Evolutionary conservation across 2,797 vertebrate species (phyloP).

Genomic region (Microctenopoma stevenorrisi): DNA sequence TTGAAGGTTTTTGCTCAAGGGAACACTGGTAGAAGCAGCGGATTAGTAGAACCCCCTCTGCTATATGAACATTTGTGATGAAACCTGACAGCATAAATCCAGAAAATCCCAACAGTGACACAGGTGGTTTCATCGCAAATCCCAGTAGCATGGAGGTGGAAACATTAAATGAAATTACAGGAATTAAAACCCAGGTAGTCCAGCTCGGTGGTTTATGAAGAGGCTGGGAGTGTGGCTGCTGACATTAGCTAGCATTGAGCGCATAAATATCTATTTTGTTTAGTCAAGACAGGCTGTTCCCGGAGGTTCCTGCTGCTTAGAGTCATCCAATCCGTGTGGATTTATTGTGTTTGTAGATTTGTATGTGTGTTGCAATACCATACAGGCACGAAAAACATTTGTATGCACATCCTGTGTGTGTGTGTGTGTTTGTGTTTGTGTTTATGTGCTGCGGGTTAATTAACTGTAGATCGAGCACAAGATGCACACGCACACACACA

Average conservation of each 20-base stretch:
- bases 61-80: slow-evolving; percentile 42
- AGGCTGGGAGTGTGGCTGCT: slow-evolving; percentile 42
- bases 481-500: slow-evolving; percentile 21
- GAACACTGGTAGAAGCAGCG: slow-evolving; percentile 25
- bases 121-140: slow-evolving; percentile 50
- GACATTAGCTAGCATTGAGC: slow-evolving; percentile 67
- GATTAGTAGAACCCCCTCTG: neutral
- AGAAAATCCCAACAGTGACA: slow-evolving; percentile 40
- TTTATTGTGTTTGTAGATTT: slow-evolving; percentile 32
- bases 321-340: slow-evolving; percentile 64
- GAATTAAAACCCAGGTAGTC: slow-evolving; percentile 1
- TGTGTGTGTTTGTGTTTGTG: slow-evolving; percentile 19
- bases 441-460: slow-evolving; percentile 48
- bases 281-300: slow-evolving; percentile 68
- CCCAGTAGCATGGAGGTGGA: slow-evolving; percentile 16
- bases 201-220: slow-evolving; percentile 45
- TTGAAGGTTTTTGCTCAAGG: slow-evolving; percentile 60
- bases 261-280: slow-evolving; percentile 75
- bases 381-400: slow-evolving; percentile 35
- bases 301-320: slow-evolving; percentile 59
- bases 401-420: neutral
- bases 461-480: slow-evolving; percentile 26
- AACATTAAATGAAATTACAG: slow-evolving; percentile 46
- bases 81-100: slow-evolving; percentile 55
- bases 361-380: slow-evolving; percentile 28